phyloP scores from a whole-genome alignment of 1,140 invertebrate species.

The Meloidogyne chitwoodi region DNA sequence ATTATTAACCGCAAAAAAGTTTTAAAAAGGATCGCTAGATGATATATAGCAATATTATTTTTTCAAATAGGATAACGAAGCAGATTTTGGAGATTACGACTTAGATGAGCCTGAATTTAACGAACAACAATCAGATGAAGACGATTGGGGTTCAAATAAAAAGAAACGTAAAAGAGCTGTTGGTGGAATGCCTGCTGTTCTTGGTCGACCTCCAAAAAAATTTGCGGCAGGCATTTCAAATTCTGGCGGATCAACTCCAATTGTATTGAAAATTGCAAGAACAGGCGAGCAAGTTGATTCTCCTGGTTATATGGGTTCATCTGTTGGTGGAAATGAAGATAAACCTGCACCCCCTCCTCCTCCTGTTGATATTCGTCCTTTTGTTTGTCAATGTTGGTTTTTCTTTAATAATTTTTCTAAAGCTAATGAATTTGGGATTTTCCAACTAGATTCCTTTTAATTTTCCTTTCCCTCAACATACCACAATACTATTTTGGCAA shows the following conservation, averaged over 20 bases:
- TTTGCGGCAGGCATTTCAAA: background rate
- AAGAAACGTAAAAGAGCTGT: constrained; percentile 34
- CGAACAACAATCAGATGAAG: constrained; percentile 40
- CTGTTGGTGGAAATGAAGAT: background rate
- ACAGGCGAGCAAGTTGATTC: background rate
- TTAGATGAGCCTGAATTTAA: constrained; percentile 33
- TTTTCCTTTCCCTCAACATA: no score
- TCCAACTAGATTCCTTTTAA: background rate
- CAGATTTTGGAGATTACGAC: constrained; percentile 32
- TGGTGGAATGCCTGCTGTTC: background rate
- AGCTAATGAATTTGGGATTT: background rate
- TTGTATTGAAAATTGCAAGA: background rate
- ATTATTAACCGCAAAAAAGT: background rate
- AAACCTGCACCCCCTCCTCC: background rate
- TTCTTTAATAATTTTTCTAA: background rate
- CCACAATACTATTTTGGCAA: no score
- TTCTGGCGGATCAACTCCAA: no score
- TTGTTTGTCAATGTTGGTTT: constrained; percentile 39
- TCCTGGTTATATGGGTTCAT: constrained; percentile 1
- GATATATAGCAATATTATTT: no score
- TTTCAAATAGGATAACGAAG: constrained; percentile 28
- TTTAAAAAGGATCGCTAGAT: no score
- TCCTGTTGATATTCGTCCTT: constrained; percentile 19
- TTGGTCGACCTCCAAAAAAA: background rate
- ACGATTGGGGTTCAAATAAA: constrained; percentile 38